A percentile compares a stretch with the other conserved stretches of the same genome.
Evolutionary conservation across 2,888 invertebrate genomes (phyloP).

Genomic region (Yponomeuta evonymella): DNA sequence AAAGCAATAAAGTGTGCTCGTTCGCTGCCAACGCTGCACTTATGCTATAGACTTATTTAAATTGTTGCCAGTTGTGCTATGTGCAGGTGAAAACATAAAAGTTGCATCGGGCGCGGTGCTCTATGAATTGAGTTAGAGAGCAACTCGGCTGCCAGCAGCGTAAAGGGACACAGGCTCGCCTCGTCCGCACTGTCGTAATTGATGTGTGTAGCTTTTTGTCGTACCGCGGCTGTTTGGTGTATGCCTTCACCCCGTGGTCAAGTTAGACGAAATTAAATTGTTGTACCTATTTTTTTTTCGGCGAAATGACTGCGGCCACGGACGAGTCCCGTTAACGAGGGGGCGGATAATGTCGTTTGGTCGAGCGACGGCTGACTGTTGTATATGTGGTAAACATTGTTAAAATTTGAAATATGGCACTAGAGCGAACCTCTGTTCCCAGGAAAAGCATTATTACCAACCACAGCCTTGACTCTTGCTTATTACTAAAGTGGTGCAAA

Average conservation of each 20-base stretch:
- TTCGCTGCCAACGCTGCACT: slow-evolving; percentile 31
- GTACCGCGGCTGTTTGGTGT: slow-evolving; percentile 50
- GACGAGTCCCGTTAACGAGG: slow-evolving; percentile 50
- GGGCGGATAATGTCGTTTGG: slow-evolving; percentile 52
- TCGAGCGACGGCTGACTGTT: slow-evolving; percentile 29
- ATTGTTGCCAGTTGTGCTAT: slow-evolving; percentile 25
- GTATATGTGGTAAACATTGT: slow-evolving; percentile 34
- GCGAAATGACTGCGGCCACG: slow-evolving; percentile 50
- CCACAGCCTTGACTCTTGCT: slow-evolving; percentile 3
- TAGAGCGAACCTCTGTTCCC: slow-evolving; percentile 23
- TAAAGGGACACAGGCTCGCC: slow-evolving; percentile 40
- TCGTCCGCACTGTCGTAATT: slow-evolving; percentile 50
- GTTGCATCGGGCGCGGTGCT: slow-evolving; percentile 41
- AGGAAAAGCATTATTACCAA: slow-evolving; percentile 16
- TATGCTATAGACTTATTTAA: slow-evolving; percentile 15
- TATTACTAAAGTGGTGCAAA: not conserved
- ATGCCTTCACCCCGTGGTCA: slow-evolving; percentile 50
- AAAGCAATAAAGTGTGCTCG: slow-evolving; percentile 39
- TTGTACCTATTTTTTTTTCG: slow-evolving; percentile 55
- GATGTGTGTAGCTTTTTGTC: slow-evolving; percentile 69
- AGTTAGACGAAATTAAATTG: slow-evolving; percentile 72
- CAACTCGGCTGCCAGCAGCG: slow-evolving; percentile 41
- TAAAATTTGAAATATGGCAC: slow-evolving; percentile 33
- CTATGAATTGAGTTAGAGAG: slow-evolving; percentile 66
- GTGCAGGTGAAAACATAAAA: slow-evolving; percentile 45